Percentiles rank a stretch among this genome's conserved stretches.
phyloP scores from a whole-genome alignment of 2,888 invertebrate species.

The Elaeidobius kamerunicus region DNA sequence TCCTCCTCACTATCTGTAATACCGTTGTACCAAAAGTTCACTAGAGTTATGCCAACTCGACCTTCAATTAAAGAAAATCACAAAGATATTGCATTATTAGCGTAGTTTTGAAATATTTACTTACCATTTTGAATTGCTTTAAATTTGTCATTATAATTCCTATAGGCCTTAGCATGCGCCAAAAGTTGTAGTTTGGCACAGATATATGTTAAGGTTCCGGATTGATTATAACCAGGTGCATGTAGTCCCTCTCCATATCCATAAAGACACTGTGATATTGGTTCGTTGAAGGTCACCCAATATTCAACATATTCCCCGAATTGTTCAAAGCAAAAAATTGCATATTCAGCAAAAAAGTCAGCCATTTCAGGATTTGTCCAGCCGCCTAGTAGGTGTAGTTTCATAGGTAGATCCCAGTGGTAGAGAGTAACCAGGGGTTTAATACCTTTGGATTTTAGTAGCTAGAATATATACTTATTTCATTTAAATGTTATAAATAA shows the following conservation, averaged over 20 bases:
- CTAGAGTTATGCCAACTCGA: slow-evolving; percentile 13
- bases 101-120: not conserved
- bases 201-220: slow-evolving; percentile 10
- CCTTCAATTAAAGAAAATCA: slow-evolving; percentile 6
- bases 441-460: slow-evolving; percentile 45
- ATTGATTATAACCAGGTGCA: slow-evolving; percentile 14
- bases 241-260: slow-evolving; percentile 13
- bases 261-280: slow-evolving; percentile 12
- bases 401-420: slow-evolving; percentile 48
- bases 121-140: slow-evolving; percentile 19
- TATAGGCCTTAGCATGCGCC: slow-evolving; percentile 23
- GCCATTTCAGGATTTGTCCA: slow-evolving; percentile 61
- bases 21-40: slow-evolving; percentile 5
- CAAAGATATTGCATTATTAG: not conserved
- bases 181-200: slow-evolving; percentile 13
- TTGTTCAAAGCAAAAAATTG: slow-evolving; percentile 54
- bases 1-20: slow-evolving; percentile 19
- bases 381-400: slow-evolving; percentile 57
- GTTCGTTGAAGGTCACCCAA: slow-evolving; percentile 68
- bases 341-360: slow-evolving; percentile 59
- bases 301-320: slow-evolving; percentile 58
- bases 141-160: slow-evolving; percentile 13
- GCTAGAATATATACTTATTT: slow-evolving; percentile 37
- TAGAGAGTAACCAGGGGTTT: slow-evolving; percentile 62
- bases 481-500: not conserved